Percentiles rank a stretch among this genome's conserved stretches.
Evolutionary conservation across 2,113 vertebrate species (phyloP).

Genomic region (Theristicus caerulescens): DNA sequence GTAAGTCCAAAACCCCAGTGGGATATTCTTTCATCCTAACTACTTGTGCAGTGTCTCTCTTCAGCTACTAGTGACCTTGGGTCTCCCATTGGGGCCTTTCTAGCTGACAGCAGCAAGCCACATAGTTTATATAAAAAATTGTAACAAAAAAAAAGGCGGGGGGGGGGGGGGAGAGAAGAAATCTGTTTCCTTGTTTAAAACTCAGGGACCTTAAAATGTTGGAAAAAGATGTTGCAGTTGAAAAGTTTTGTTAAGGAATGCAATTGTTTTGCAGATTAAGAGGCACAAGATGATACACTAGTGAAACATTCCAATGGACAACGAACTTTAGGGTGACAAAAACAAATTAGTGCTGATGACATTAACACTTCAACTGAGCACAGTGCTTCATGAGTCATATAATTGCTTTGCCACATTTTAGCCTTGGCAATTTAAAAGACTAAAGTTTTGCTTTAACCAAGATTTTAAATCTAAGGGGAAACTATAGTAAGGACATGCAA

Average conservation of each 20-base stretch:
- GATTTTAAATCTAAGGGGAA: neutral
- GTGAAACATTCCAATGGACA: neutral
- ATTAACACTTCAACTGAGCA: neutral
- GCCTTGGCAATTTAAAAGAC: neutral
- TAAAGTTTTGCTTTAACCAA: neutral
- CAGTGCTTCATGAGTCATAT: neutral
- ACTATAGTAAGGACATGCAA: neutral
- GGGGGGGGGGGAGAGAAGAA: fast-evolving
- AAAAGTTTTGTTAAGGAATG: neutral
- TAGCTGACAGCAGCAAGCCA: neutral
- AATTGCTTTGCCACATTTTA: neutral
- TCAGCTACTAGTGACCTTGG: slow-evolving; percentile 23
- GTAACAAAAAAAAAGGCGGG: neutral
- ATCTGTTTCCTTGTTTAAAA: neutral
- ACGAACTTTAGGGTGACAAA: neutral
- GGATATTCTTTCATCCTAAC: slow-evolving; percentile 56
- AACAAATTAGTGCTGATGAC: neutral
- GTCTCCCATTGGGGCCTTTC: neutral
- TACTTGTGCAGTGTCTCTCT: slow-evolving; percentile 22
- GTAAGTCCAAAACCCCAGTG: slow-evolving; percentile 16
- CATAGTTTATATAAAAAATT: neutral
- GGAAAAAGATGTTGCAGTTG: neutral
- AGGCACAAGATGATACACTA: neutral
- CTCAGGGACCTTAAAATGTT: neutral
- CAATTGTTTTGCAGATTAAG: neutral